Evolutionary conservation across 2,113 vertebrate genomes (phyloP).

Genomic region (Ailurus styani): DNA sequence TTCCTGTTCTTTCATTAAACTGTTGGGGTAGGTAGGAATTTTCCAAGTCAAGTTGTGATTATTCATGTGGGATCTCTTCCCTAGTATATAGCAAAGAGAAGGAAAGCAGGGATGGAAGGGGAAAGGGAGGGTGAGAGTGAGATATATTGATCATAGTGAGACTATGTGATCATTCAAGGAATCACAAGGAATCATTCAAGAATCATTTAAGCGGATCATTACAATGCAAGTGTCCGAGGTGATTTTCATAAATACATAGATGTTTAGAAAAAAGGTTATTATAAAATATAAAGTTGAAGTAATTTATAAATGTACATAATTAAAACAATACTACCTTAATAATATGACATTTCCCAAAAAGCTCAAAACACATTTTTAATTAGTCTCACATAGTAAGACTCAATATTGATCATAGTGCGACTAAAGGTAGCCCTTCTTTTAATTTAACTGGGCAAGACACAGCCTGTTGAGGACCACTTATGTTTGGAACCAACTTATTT

Average conservation of each 20-base stretch:
- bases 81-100: background rate
- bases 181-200: background rate
- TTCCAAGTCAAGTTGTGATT: background rate
- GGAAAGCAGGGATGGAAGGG: background rate
- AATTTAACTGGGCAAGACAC: constrained; percentile 62
- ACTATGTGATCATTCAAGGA: too few relatives aligned
- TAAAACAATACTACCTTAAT: background rate
- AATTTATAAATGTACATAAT: background rate
- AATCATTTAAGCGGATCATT: background rate
- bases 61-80: background rate
- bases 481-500: constrained; percentile 53
- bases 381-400: too few relatives aligned
- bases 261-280: background rate
- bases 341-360: background rate
- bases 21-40: background rate
- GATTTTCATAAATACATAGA: constrained; percentile 15
- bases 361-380: constrained; percentile 24
- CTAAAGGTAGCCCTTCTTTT: constrained; percentile 54
- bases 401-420: constrained; percentile 68
- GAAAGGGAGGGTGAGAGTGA: background rate
- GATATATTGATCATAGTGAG: too few relatives aligned
- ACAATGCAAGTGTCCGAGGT: background rate
- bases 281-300: background rate
- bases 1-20: background rate
- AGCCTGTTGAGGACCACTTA: constrained; percentile 48